Percentiles rank a stretch among this genome's conserved stretches.
Conservation (phyloP, 1,140 invertebrate species). For the Ganaspis sp. region DNA sequence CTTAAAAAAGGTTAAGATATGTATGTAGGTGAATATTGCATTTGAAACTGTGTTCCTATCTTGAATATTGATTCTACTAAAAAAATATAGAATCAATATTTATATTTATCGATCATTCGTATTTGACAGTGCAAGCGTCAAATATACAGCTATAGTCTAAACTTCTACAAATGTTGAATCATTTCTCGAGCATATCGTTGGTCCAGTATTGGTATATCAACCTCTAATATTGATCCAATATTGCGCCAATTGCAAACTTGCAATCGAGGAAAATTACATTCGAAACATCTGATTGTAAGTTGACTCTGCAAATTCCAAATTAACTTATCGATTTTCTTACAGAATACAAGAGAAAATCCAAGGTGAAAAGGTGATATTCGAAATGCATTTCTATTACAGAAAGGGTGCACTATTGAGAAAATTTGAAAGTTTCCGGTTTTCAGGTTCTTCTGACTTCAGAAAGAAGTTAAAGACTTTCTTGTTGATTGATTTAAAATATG, state of each 20-base stretch:
- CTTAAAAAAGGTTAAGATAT: too few relatives aligned
- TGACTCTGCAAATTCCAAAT: slow-evolving; percentile 7
- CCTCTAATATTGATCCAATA: slow-evolving; percentile 5
- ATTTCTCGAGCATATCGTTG: slow-evolving; percentile 8
- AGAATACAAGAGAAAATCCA: background rate
- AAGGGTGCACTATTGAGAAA: too few relatives aligned
- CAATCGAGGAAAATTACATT: slow-evolving; percentile 1
- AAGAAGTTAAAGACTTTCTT: too few relatives aligned
- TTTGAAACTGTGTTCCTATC: too few relatives aligned
- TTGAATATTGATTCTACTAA: too few relatives aligned
- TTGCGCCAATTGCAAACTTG: background rate
- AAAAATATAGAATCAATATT: background rate
- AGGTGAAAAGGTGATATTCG: background rate
- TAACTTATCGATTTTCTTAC: background rate
- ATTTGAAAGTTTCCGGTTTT: too few relatives aligned
- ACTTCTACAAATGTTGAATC: slow-evolving; percentile 9
- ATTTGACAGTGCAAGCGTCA: background rate
- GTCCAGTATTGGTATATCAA: slow-evolving; percentile 5
- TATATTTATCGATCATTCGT: background rate
- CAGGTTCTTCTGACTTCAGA: too few relatives aligned
- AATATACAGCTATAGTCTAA: background rate
- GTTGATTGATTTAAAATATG: too few relatives aligned
- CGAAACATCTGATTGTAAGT: slow-evolving; percentile 3
- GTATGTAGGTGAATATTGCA: too few relatives aligned
- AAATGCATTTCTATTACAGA: too few relatives aligned